Conservation (phyloP, 2,113 vertebrate genomes). For the Callionymus lyra region DNA sequence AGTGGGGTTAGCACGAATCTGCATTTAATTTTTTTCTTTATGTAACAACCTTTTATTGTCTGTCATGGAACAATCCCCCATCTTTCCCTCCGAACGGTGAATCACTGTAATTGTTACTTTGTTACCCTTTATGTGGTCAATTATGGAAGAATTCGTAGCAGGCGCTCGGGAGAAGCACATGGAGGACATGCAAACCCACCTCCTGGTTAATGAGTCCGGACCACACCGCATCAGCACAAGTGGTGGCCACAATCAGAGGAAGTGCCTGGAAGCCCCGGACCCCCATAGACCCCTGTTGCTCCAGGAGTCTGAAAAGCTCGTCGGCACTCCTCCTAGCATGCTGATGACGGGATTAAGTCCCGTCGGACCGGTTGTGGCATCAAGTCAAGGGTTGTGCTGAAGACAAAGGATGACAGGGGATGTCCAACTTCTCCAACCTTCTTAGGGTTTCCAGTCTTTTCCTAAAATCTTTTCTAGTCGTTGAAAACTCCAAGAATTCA, state of each 20-base stretch:
- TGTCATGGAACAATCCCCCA: too few relatives aligned
- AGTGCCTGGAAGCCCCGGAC: slow-evolving; percentile 21
- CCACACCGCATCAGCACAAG: slow-evolving; percentile 44
- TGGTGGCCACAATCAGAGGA: slow-evolving; percentile 51
- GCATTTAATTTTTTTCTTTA: background rate
- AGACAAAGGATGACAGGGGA: slow-evolving; percentile 29
- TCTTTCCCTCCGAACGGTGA: too few relatives aligned
- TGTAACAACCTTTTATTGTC: background rate
- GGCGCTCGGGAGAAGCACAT: background rate
- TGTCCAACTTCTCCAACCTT: background rate
- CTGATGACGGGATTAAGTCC: slow-evolving; percentile 71
- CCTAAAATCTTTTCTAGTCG: too few relatives aligned
- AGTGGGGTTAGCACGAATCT: slow-evolving; percentile 1
- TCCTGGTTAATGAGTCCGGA: slow-evolving; percentile 32
- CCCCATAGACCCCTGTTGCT: slow-evolving; percentile 13
- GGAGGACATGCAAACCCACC: slow-evolving; percentile 4
- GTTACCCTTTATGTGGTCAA: too few relatives aligned
- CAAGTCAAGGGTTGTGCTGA: slow-evolving; percentile 50
- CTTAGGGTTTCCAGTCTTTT: too few relatives aligned
- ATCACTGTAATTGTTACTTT: too few relatives aligned
- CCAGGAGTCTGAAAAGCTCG: background rate
- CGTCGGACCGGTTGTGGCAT: slow-evolving; percentile 9
- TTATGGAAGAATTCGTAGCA: too few relatives aligned
- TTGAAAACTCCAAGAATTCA: too few relatives aligned
- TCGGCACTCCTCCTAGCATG: slow-evolving; percentile 47